Evolutionary conservation across 2,113 vertebrate genomes (phyloP).

Genomic region (Plestiodon gilberti): DNA sequence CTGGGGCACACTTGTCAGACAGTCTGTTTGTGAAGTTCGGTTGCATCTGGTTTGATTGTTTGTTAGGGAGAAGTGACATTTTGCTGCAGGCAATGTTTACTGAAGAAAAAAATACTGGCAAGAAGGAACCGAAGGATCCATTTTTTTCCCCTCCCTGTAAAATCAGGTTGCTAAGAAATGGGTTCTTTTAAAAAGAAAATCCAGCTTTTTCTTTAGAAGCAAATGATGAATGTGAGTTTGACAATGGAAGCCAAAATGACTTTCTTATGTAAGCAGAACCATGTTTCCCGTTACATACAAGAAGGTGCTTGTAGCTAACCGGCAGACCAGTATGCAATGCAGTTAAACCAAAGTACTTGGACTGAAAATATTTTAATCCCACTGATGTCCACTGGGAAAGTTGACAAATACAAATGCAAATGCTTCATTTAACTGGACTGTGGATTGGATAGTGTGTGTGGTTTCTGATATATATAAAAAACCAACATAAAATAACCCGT

Average conservation of each 20-base stretch:
- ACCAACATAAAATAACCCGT: not conserved
- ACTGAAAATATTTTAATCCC: slow-evolving; percentile 1
- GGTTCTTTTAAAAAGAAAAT: slow-evolving; percentile 5
- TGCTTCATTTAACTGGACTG: not conserved
- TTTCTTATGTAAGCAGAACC: not conserved
- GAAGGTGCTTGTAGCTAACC: not conserved
- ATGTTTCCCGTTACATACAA: not conserved
- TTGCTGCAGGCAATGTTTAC: not conserved
- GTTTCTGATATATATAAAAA: not conserved
- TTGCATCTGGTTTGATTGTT: slow-evolving; percentile 14
- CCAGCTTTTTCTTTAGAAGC: not conserved
- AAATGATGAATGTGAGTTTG: rapidly evolving
- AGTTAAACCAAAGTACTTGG: not conserved
- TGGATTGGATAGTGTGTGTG: not conserved
- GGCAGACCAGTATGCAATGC: not conserved
- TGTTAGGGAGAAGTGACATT: slow-evolving; percentile 20
- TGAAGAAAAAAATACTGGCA: not conserved
- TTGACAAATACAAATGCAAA: not conserved
- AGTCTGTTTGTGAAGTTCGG: not conserved
- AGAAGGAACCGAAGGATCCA: not conserved
- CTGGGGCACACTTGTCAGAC: slow-evolving; percentile 14
- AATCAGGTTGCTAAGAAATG: not conserved
- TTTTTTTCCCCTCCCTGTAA: not conserved
- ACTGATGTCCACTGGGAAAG: not conserved
- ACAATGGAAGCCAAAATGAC: not conserved